Percentiles rank a stretch among this genome's conserved stretches.
Conservation (phyloP, 1,140 invertebrate species). For the Musca domestica region DNA sequence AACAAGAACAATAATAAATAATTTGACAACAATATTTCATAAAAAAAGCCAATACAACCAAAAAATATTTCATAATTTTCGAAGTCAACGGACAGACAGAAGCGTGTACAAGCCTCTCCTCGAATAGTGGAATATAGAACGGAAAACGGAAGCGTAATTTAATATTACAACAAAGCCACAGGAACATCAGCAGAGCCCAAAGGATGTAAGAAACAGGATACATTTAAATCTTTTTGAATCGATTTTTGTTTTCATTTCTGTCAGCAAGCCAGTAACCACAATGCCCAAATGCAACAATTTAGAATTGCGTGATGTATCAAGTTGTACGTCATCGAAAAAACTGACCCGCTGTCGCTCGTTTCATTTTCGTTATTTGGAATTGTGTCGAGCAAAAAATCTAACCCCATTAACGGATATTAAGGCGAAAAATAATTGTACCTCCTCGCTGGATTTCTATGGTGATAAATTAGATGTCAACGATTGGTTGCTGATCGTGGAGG, state of each 20-base stretch:
- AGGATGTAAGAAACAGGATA: too few species aligned
- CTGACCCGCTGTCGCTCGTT: conserved; percentile 41
- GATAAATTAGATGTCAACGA: conserved; percentile 65
- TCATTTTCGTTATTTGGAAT: conserved; percentile 47
- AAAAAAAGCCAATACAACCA: too few species aligned
- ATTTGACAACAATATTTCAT: too few species aligned
- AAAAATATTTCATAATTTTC: too few species aligned
- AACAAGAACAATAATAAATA: too few species aligned
- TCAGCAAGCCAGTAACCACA: background rate
- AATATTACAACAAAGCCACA: conserved; percentile 1
- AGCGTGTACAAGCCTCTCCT: too few species aligned
- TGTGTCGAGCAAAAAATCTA: conserved; percentile 48
- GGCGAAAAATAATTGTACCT: conserved; percentile 52
- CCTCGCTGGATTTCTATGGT: conserved; percentile 59
- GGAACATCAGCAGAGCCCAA: background rate
- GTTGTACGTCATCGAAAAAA: conserved; percentile 21
- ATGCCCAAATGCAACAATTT: conserved; percentile 12
- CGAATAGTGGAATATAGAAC: background rate
- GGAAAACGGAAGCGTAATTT: conserved; percentile 1
- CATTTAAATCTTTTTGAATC: background rate
- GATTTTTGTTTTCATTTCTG: too few species aligned
- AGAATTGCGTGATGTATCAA: conserved; percentile 23
- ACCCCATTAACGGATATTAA: conserved; percentile 41
- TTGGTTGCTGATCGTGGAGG: conserved; percentile 62
- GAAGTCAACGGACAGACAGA: too few species aligned